Conservation (phyloP, 2,797 vertebrate genomes). For the Sebastes oblongus region DNA sequence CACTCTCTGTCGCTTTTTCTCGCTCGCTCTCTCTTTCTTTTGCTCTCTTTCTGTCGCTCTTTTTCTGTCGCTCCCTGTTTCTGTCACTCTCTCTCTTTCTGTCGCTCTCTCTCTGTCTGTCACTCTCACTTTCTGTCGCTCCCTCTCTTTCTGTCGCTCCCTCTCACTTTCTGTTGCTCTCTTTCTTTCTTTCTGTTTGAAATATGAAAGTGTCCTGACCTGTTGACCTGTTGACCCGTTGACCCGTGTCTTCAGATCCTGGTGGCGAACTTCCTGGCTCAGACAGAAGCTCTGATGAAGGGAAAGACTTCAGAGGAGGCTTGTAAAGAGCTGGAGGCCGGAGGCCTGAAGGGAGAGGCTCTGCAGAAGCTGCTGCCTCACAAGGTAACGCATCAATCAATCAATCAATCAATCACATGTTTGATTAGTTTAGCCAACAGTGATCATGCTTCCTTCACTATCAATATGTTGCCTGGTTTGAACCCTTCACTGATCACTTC, state of each 20-base stretch:
- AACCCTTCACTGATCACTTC: too few relatives aligned
- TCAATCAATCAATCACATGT: neutral
- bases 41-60: rapidly evolving
- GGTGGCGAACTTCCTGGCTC: constrained; percentile 93
- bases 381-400: constrained; percentile 80
- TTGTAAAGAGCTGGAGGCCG: constrained; percentile 86
- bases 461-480: too few relatives aligned
- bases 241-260: constrained; percentile 84
- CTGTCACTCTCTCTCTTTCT: too few relatives aligned
- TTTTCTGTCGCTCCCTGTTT: too few relatives aligned
- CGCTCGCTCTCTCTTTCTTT: too few relatives aligned
- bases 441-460: too few relatives aligned
- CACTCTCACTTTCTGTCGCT: too few relatives aligned
- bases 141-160: too few relatives aligned
- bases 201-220: too few relatives aligned
- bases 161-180: too few relatives aligned
- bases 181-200: neutral
- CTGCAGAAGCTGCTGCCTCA: constrained; percentile 92
- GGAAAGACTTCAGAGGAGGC: constrained; percentile 90
- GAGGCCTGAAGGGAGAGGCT: constrained; percentile 82
- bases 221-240: neutral
- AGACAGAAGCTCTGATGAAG: constrained; percentile 97
- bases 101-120: too few relatives aligned
- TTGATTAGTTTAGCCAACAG: neutral
- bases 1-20: too few relatives aligned